These are phyloP conservation scores for Rhagophthalmus giganteus DNA, from an alignment of 2,888 invertebrate species.

Conservation along the genomic window DNA sequence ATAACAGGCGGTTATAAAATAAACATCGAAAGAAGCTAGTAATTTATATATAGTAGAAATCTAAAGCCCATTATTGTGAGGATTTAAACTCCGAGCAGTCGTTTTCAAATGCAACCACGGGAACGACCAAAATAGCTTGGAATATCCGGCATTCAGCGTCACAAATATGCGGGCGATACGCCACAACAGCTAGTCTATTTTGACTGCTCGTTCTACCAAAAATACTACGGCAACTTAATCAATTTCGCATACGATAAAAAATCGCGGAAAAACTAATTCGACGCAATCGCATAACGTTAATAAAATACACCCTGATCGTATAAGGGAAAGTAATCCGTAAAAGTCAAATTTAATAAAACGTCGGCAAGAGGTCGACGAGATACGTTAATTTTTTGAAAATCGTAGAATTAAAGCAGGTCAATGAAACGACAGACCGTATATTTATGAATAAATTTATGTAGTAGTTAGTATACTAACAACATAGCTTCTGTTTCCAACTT, in stretches of 20 bases:
- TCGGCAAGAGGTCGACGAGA: too few relatives aligned
- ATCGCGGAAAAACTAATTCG: too few relatives aligned
- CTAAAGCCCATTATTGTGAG: conserved; percentile 8
- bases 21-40: conserved; percentile 12
- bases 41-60: conserved; percentile 12
- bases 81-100: conserved; percentile 9
- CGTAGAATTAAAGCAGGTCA: too few relatives aligned
- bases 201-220: conserved; percentile 16
- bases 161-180: conserved; percentile 25
- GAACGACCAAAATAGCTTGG: conserved; percentile 17
- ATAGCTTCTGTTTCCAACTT: too few relatives aligned
- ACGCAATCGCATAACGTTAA: too few relatives aligned
- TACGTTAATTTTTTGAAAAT: too few relatives aligned
- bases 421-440: too few relatives aligned
- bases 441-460: too few relatives aligned
- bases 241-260: conserved; percentile 12
- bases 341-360: too few relatives aligned
- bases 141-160: conserved; percentile 23
- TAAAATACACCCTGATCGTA: too few relatives aligned
- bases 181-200: conserved; percentile 22
- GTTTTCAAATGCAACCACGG: conserved; percentile 17
- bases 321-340: too few relatives aligned
- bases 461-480: too few relatives aligned
- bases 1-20: conserved; percentile 1
- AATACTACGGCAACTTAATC: conserved; percentile 7